A percentile compares a stretch with the other conserved stretches of the same genome.
Evolutionary conservation across 2,797 vertebrate genomes (phyloP).

Genomic region (Varecia variegata): DNA sequence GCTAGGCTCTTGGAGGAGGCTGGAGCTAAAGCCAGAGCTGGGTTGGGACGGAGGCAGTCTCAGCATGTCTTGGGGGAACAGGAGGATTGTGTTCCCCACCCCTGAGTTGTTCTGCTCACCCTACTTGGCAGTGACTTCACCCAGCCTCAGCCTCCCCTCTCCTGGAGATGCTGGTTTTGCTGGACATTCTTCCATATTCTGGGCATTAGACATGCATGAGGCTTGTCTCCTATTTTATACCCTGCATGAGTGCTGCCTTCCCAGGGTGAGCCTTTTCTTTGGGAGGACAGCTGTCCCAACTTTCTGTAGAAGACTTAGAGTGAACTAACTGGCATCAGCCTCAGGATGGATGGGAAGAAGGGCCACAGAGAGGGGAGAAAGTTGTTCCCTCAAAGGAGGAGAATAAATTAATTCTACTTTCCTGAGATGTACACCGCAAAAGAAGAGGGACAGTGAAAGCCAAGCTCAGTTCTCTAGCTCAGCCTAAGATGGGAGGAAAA

Average conservation of each 20-base stretch:
- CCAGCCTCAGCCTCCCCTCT: neutral
- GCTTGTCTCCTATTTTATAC: neutral
- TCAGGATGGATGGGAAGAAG: neutral
- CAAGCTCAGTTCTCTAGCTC: neutral
- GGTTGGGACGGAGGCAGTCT: neutral
- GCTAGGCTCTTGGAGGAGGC: neutral
- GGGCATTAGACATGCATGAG: neutral
- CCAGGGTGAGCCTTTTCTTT: neutral
- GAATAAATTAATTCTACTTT: neutral
- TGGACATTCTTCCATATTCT: neutral
- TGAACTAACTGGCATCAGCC: neutral
- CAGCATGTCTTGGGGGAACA: neutral
- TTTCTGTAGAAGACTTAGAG: neutral
- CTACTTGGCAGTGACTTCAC: neutral
- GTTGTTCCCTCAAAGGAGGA: neutral
- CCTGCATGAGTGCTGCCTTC: neutral
- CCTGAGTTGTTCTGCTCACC: neutral
- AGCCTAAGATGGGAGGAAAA: neutral
- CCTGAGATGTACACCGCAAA: neutral
- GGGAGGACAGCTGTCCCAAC: neutral
- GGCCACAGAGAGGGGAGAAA: neutral
- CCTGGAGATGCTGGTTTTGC: neutral
- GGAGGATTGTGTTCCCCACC: neutral
- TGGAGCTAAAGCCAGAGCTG: neutral
- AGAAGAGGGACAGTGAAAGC: neutral